phyloP scores from a whole-genome alignment of 2,797 vertebrate species.

The Limnodromus scolopaceus region DNA sequence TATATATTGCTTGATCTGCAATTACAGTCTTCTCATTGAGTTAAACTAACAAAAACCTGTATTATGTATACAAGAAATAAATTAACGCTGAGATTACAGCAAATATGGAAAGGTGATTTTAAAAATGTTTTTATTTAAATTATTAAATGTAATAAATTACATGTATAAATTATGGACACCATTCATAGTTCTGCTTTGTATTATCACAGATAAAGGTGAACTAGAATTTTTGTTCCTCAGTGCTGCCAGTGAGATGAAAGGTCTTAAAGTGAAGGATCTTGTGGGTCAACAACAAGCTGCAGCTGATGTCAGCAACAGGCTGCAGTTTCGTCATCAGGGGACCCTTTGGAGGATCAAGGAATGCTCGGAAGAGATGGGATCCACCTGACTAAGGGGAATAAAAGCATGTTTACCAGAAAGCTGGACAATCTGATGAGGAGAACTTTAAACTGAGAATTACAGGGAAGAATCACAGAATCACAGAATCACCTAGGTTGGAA shows the following conservation, averaged over 20 bases:
- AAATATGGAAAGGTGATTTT: not conserved
- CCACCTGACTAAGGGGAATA: not conserved
- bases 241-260: not conserved
- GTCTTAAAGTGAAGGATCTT: not conserved
- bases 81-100: not conserved
- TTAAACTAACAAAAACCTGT: not conserved
- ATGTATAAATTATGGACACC: not conserved
- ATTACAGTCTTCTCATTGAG: not conserved
- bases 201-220: not conserved
- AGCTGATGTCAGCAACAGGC: not conserved
- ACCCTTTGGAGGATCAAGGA: not conserved
- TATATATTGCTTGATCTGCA: not conserved
- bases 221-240: not conserved
- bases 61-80: not conserved
- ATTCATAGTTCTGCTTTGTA: not conserved
- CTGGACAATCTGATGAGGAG: not conserved
- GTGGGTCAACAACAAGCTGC: not conserved
- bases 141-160: not conserved
- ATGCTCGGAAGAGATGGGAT: not conserved
- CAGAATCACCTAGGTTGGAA: too few species aligned
- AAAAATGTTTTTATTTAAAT: not conserved
- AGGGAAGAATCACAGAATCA: too few species aligned
- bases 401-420: not conserved
- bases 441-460: not conserved
- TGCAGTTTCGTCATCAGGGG: not conserved